phyloP scores from a whole-genome alignment of 2,888 invertebrate genomes.

The Lasioglossum pauxillum region DNA sequence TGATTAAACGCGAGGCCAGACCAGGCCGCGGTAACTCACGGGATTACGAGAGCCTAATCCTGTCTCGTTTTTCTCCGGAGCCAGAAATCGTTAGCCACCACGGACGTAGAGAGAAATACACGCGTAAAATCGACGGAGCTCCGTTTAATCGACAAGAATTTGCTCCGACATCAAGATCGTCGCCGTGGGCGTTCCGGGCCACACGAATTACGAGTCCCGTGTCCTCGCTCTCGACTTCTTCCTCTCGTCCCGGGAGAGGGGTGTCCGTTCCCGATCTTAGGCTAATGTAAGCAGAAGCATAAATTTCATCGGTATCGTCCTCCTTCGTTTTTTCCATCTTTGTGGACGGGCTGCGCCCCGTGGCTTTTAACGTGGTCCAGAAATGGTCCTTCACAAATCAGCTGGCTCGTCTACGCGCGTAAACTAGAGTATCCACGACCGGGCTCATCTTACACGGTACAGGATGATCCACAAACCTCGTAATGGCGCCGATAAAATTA shows the following conservation, averaged over 20 bases:
- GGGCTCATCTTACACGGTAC: background rate
- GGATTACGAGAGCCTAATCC: conserved; percentile 12
- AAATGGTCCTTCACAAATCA: conserved; percentile 36
- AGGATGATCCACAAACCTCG: background rate
- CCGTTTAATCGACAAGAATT: conserved; percentile 61
- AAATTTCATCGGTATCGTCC: conserved; percentile 60
- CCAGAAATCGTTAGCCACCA: background rate
- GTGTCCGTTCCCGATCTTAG: conserved; percentile 52
- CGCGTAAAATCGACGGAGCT: conserved; percentile 38
- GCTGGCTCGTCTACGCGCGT: conserved; percentile 40
- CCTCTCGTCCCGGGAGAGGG: conserved; percentile 25
- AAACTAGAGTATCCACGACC: conserved; percentile 51
- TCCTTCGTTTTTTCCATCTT: conserved; percentile 26
- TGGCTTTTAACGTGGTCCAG: conserved; percentile 56
- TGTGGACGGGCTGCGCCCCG: conserved; percentile 38
- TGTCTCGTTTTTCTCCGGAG: background rate
- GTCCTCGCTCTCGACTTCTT: conserved; percentile 42
- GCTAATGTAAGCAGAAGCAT: conserved; percentile 47
- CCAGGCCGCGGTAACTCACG: background rate
- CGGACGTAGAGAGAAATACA: background rate
- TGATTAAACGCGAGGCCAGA: background rate
- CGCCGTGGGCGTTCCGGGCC: conserved; percentile 64
- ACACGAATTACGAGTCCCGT: conserved; percentile 64
- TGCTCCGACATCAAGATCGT: conserved; percentile 47
- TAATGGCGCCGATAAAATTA: background rate